phyloP scores from a whole-genome alignment of 2,888 invertebrate species.

The Plebejus melissa region DNA sequence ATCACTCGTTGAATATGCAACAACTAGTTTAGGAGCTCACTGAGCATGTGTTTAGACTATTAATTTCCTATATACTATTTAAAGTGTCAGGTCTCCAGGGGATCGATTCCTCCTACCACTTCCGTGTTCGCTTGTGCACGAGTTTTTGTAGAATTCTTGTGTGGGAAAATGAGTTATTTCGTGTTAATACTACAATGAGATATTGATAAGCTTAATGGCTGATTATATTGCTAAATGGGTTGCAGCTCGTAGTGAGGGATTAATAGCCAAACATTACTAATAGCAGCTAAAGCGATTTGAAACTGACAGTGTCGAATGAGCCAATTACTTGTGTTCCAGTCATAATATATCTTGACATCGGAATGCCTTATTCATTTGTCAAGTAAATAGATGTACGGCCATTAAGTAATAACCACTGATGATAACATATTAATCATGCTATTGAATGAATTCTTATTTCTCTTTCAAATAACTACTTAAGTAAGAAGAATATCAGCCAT shows the following conservation, averaged over 20 bases:
- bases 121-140: not conserved
- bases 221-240: constrained; percentile 7
- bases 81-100: not conserved
- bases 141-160: not conserved
- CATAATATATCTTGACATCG: constrained; percentile 26
- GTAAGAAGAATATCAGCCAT: not conserved
- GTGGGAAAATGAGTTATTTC: not conserved
- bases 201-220: not conserved
- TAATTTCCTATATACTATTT: constrained; percentile 49
- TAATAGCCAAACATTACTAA: constrained; percentile 34
- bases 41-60: constrained; percentile 75
- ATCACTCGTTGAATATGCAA: constrained; percentile 78
- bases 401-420: not conserved
- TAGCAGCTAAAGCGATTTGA: constrained; percentile 38
- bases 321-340: constrained; percentile 35
- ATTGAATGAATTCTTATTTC: not conserved
- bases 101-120: not conserved
- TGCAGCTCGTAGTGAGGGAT: constrained; percentile 27
- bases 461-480: not conserved
- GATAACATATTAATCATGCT: constrained; percentile 2
- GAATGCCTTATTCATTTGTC: constrained; percentile 29
- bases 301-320: constrained; percentile 39
- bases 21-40: constrained; percentile 68
- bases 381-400: constrained; percentile 11
- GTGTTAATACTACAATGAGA: not conserved